phyloP scores from a whole-genome alignment of 1,140 invertebrate species.

The Oryzaephilus surinamensis region DNA sequence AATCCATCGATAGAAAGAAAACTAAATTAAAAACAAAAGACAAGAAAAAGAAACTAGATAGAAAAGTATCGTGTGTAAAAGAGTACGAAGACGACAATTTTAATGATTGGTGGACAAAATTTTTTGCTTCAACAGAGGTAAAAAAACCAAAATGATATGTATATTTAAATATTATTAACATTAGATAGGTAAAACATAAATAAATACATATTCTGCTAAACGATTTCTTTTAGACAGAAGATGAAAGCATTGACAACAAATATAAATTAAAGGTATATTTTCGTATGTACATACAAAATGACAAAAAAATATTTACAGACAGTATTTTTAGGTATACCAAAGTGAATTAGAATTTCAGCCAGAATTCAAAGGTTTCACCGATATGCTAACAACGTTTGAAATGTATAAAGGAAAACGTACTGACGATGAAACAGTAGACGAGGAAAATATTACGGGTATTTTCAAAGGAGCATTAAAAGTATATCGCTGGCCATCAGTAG shows the following conservation, averaged over 20 bases:
- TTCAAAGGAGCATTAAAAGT: slow-evolving; percentile 42
- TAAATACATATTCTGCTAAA: not conserved
- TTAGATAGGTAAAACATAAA: not conserved
- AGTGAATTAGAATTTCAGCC: slow-evolving; percentile 64
- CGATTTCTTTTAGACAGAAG: too few species aligned
- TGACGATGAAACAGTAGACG: slow-evolving; percentile 48
- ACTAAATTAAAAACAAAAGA: too few species aligned
- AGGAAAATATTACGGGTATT: slow-evolving; percentile 42
- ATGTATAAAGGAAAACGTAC: slow-evolving; percentile 63
- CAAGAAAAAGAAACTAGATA: too few species aligned
- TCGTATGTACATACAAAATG: too few species aligned
- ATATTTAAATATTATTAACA: not conserved
- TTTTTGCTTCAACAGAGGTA: slow-evolving; percentile 53
- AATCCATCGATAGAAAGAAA: too few species aligned
- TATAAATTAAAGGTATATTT: slow-evolving; percentile 19
- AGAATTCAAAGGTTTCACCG: slow-evolving; percentile 66
- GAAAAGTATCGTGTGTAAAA: too few species aligned
- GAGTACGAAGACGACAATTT: slow-evolving; percentile 28
- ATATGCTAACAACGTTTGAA: slow-evolving; percentile 64
- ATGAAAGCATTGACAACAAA: too few species aligned
- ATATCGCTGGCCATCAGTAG: slow-evolving; percentile 43
- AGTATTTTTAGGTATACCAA: slow-evolving; percentile 42
- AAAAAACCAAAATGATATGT: slow-evolving; percentile 7
- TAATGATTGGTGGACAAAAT: slow-evolving; percentile 71
- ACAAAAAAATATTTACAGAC: not conserved